Base-by-base conservation (phyloP, 2,888 invertebrate genomes). In the Mylabris sibirica region DNA sequence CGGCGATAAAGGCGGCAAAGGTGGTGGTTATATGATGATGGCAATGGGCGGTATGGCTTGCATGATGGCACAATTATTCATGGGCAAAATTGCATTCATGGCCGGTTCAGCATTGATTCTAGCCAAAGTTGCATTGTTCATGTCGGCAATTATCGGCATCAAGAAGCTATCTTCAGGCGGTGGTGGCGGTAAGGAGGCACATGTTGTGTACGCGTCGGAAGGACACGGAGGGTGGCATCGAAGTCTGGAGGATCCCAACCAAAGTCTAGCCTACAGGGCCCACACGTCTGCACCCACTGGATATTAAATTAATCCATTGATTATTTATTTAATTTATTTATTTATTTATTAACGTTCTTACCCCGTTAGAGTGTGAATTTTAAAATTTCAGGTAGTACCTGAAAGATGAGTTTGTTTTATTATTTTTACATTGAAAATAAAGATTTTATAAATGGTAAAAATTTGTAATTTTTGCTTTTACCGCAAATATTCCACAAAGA, bases 21-120 rank as follows among this genome's bases (percentile, higher is more conserved):
- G 87, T 66, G 86, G 49, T 11, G 49, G 49, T 11, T 20, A 20
- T 20, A 81, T 90, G 79, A 85, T 90, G 84, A 86, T 90, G 85
- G 89, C 88, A 67, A 89, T 89, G 70, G 82, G 90, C 72, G 90
- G 89, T 14, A 85, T 90, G 82, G 85, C 89, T 71, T 90, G 89
- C 57, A 88, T 91, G 85, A 85, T 91, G 83, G 88, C 89, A 2
- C 90, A 91, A 83, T 83, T 91, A 84, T 89, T 90, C 70, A 88
- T 91, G 80, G 90, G 90, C 30, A 91, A 91, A 84, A 88, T 92
- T 68, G 90, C 91, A 6, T 86, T 91, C 69, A 85, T 91, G 75
- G 90, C 91, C 0, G 91, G 90, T 59, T 88, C 90, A 9, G 91
- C 91, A 3, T 84, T 92, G 68, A 84, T 92, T 65, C 87, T 91